Base-by-base conservation (phyloP, 1,140 invertebrate genomes). In the Vanessa atalanta region DNA sequence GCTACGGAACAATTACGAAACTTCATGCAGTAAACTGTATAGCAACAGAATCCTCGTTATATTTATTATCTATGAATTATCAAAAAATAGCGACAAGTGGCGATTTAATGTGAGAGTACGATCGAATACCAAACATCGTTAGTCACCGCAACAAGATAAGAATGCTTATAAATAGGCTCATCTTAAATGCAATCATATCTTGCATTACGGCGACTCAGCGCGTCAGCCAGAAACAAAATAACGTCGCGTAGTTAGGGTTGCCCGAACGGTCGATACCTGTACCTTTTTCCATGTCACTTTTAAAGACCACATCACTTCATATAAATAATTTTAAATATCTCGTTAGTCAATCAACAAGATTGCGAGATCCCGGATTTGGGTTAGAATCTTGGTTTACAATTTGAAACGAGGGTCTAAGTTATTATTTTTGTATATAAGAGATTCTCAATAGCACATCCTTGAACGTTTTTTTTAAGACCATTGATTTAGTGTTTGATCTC, bases 181-280 rank as follows among this genome's bases (percentile, higher is more conserved):
- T 69, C 72, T 74, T 70, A 74, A 65, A 69, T 74, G 72, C 72
- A 74, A 74, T 74, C 60, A 68, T 70, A 74, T 74, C 67, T 60
- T 73, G 72, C 61, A 64, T 67, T 70, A 57, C 72, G 31, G 55
- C 47, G 61, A 63, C n/a, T 69, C 66, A 72, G 61, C 70, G 70
- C 63, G 63, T 65, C 70, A 37, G 63, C 64, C 51, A 72, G 37
- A 65, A 69, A 69, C 53, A 60, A 63, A 61, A 51, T 51, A 70
- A 71, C 70, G 70, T 65, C 71, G 66, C 66, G 16, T 48, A n/a
- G 16, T 14, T 55, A 69, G 66, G 66, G 66, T 31, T 68, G 65
- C 26, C 14, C 47, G 37, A 7, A 43, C 37, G 6, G 37, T 43
- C 6, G 37, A 43, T 11, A 43, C 37, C 47, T 16, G 7, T 61